Evolutionary conservation across 2,888 invertebrate species (phyloP), one percentile per base, ranked within the genome.

Genomic region (Spilarctia lutea): DNA sequence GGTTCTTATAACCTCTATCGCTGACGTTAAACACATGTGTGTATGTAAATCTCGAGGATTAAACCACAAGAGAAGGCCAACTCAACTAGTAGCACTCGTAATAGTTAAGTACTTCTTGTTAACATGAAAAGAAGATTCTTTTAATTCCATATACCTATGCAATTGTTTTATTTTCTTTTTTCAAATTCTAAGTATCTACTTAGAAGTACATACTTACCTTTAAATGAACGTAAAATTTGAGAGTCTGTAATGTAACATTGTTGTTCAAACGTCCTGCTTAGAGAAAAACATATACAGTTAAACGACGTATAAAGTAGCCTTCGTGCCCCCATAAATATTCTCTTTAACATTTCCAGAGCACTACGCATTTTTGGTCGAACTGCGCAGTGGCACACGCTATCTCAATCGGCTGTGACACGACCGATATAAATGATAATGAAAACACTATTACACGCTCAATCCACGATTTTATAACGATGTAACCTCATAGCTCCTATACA

Each of bases 341-440:
- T 68, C 74, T 80, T 75, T 78, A 80, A 81, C 79, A 83, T 81
- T 89, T 91, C 86, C 86, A 79, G 91, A 91, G 72, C 80, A 81
- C 79, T 85, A 87, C 89, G 86, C 85, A 89, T 89, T 91, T 91
- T 89, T 86, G 83, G 79, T 75, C 80, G 83, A 91, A 94, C 89
- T 94, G 91, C 94, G 95, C 93, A 94, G 93, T 92, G 89, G 87
- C 89, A 90, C 81, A 82, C 86, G 89, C 91, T 94, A 94, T 94
- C 93, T 91, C 88, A 90, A 89, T 90, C 89, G 89, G 84, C 88
- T 87, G 88, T 91, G 90, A 90, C 91, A 88, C 88, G 87, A 87
- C 88, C 88, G 91, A 93, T 93, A 91, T 90, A 91, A 91, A 92
- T 89, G 90, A 93, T 92, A 92, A 92, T 92, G 91, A 91, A 91